phyloP scores from a whole-genome alignment of 2,888 invertebrate species.

The Thecocarcelia acutangulata region DNA sequence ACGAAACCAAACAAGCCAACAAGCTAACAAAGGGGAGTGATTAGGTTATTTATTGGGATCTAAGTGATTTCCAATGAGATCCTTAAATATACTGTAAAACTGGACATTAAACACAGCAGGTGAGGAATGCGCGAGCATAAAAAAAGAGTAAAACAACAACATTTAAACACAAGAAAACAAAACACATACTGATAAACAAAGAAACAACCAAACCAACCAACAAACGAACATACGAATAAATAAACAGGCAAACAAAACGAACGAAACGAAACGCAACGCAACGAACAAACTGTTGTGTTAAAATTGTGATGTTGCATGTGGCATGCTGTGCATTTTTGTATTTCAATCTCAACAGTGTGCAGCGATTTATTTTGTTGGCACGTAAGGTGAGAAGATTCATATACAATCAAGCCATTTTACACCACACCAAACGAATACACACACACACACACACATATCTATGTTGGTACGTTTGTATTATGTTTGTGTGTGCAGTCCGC shows the following conservation, averaged over 20 bases:
- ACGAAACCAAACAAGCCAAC: slow-evolving; percentile 9
- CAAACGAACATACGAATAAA: not conserved
- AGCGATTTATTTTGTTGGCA: slow-evolving; percentile 76
- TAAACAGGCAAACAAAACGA: too few relatives aligned
- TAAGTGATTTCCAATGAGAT: slow-evolving; percentile 82
- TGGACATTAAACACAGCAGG: slow-evolving; percentile 79
- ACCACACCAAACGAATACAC: slow-evolving; percentile 23
- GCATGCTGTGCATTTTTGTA: slow-evolving; percentile 68
- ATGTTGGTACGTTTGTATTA: too few relatives aligned
- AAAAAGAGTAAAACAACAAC: slow-evolving; percentile 15
- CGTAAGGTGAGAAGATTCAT: slow-evolving; percentile 79
- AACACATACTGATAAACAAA: slow-evolving; percentile 9
- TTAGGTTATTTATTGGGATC: slow-evolving; percentile 81
- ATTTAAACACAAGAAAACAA: slow-evolving; percentile 24
- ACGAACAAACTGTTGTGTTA: slow-evolving; percentile 34
- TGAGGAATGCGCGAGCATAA: slow-evolving; percentile 70
- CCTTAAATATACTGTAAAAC: slow-evolving; percentile 76
- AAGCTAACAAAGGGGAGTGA: slow-evolving; percentile 72
- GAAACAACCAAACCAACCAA: not conserved
- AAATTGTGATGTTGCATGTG: slow-evolving; percentile 66
- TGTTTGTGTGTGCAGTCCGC: not conserved
- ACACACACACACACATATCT: too few relatives aligned
- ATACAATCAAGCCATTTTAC: slow-evolving; percentile 61
- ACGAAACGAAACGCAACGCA: slow-evolving; percentile 6
- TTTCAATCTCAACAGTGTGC: slow-evolving; percentile 65